Conservation (phyloP, 2,888 invertebrate genomes). For the Drosophila rubida region DNA sequence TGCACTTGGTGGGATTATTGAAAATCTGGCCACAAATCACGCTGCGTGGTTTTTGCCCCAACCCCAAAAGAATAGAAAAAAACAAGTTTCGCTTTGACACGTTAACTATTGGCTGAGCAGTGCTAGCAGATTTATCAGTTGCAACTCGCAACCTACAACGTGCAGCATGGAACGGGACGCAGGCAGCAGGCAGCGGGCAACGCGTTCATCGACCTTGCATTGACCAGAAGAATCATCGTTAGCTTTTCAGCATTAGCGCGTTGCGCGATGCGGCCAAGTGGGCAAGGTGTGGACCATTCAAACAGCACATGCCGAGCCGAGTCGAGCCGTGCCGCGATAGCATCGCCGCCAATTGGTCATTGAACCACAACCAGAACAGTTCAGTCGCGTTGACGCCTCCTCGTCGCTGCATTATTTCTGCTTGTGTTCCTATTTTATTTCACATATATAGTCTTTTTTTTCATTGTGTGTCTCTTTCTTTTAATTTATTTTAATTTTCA, state of each 20-base stretch:
- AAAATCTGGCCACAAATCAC: constrained; percentile 41
- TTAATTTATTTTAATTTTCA: constrained; percentile 48
- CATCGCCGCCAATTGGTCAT: constrained; percentile 69
- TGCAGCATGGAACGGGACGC: constrained; percentile 28
- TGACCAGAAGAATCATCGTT: constrained; percentile 41
- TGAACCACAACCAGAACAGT: constrained; percentile 48
- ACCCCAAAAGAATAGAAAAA: background rate
- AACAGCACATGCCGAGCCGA: background rate
- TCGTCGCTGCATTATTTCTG: constrained; percentile 20
- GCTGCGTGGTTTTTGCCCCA: background rate
- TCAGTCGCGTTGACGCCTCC: constrained; percentile 30
- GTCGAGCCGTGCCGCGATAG: constrained; percentile 39
- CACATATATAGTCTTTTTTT: background rate
- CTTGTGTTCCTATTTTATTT: constrained; percentile 2
- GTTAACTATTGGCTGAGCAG: constrained; percentile 35
- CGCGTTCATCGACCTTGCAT: constrained; percentile 85
- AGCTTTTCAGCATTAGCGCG: constrained; percentile 22
- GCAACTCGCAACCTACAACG: constrained; percentile 21
- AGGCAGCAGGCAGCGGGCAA: constrained; percentile 44
- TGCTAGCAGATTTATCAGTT: constrained; percentile 27
- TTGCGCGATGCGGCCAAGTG: constrained; percentile 50
- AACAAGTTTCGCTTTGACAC: constrained; percentile 11
- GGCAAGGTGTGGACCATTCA: constrained; percentile 50
- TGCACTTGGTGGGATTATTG: background rate
- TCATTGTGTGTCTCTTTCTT: constrained; percentile 21